Base-by-base conservation (phyloP, 2,797 vertebrate genomes). In the Enteromius argenteus region DNA sequence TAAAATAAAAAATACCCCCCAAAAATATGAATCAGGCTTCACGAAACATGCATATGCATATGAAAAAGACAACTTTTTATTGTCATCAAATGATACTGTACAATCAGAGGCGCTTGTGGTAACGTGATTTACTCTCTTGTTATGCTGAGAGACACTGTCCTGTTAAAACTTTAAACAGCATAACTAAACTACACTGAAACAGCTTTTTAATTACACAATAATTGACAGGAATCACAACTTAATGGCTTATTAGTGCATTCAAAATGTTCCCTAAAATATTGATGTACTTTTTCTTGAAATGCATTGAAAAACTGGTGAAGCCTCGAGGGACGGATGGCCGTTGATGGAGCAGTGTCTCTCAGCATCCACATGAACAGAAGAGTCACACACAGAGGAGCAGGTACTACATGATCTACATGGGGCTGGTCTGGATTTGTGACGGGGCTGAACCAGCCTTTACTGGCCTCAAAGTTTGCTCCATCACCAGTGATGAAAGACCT, bases 51-150 rank as follows among this genome's bases (percentile, higher is more conserved):
- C 4, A 49, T 71, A 79, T 68, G 46, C 89, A 88, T 90, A 86
- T 88, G 91, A 93, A 94, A 92, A 93, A 89, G 69, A 91, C 77
- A 84, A 87, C 73, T 80, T 44, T 94, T 95, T 95, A 94, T 94
- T 94, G 86, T 91, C 73, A 89, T 86, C 79, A 71, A 89, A 81
- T 87, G 86, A 84, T 74, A 91, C 90, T 94, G 92, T 94, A 95
- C 92, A 94, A 90, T 91, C 79, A 84, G 89, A 94, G 91, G 93
- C 92, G 91, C 91, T 93, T 93, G 80, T 0, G 93, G 92, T 91
- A 58, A 90, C 1, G 58, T 84, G 44, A 46, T 83, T 30, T 23
- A 62, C 77, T 46, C 79, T 88, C 32, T 78, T 17, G 27, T 17
- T 39, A 73, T 78, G 84, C 92, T 90, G 92, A 93, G 91, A 93